Conservation (phyloP, 1,140 invertebrate species). For the Sogatella furcifera region DNA sequence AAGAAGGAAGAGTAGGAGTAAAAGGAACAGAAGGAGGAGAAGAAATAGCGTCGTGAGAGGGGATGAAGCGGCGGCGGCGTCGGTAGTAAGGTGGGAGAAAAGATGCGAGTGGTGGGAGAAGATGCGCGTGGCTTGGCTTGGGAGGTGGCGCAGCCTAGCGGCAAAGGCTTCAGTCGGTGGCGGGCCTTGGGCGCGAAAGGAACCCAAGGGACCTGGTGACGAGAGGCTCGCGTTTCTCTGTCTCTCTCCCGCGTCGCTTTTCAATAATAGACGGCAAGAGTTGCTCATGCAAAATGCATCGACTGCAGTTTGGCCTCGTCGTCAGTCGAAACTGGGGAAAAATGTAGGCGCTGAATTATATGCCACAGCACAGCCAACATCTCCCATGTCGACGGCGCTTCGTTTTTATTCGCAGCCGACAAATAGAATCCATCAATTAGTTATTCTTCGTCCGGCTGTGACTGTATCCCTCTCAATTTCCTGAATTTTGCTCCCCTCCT, state of each 20-base stretch:
- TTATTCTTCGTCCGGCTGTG: background rate
- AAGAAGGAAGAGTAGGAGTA: background rate
- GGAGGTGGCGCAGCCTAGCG: background rate
- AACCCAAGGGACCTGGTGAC: background rate
- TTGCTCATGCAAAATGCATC: background rate
- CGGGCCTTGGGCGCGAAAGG: background rate
- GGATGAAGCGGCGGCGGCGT: background rate
- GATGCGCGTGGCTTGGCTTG: background rate
- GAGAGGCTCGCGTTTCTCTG: background rate
- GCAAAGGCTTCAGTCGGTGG: background rate
- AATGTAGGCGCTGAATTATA: background rate
- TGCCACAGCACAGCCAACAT: background rate
- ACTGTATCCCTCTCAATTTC: background rate
- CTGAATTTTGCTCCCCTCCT: background rate
- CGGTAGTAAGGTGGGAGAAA: background rate
- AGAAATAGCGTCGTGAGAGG: background rate
- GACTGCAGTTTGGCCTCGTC: too few species aligned
- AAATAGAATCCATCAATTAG: slow-evolving; percentile 3
- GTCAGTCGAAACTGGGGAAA: background rate
- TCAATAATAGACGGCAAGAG: background rate
- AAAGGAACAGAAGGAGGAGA: background rate
- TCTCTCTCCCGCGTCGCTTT: background rate
- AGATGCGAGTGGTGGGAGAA: background rate
- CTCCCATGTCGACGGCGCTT: background rate
- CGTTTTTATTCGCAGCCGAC: background rate